A percentile compares a stretch with the other conserved stretches of the same genome.
phyloP scores from a whole-genome alignment of 2,113 vertebrate species.

The Piprites chloris region DNA sequence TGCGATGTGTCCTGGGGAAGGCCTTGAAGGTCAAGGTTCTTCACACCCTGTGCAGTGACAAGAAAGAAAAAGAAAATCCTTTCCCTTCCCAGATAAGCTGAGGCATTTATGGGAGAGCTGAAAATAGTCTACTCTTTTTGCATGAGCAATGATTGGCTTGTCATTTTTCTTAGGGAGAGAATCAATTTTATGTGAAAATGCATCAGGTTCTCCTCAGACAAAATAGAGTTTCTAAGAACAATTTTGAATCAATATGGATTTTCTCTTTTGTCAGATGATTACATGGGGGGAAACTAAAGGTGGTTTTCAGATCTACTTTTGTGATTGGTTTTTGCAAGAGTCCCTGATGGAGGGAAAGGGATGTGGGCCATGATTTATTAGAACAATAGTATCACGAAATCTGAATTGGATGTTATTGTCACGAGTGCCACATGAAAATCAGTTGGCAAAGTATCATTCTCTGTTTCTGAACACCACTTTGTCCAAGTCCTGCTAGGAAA shows the following conservation, averaged over 20 bases:
- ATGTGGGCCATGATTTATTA: neutral
- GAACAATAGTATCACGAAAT: neutral
- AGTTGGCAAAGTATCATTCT: neutral
- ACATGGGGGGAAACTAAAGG: neutral
- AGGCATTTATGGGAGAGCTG: neutral
- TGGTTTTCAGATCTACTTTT: neutral
- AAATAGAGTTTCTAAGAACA: neutral
- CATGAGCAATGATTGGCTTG: neutral
- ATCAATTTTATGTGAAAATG: slow-evolving; percentile 24
- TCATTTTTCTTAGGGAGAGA: neutral
- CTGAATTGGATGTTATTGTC: neutral
- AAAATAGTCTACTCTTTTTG: neutral
- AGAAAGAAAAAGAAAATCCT: neutral
- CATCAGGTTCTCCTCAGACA: neutral
- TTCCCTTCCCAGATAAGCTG: neutral
- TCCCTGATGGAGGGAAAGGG: neutral
- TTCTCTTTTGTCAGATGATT: slow-evolving; percentile 30
- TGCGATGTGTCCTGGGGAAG: neutral
- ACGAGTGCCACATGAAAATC: neutral
- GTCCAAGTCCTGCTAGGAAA: neutral
- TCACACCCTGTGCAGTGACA: accelerated
- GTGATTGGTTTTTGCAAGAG: neutral
- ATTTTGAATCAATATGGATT: neutral
- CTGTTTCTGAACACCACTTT: neutral
- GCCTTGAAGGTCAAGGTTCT: neutral